Base-by-base conservation (phyloP, 2,113 vertebrate species). In the Crotalus tigris region DNA sequence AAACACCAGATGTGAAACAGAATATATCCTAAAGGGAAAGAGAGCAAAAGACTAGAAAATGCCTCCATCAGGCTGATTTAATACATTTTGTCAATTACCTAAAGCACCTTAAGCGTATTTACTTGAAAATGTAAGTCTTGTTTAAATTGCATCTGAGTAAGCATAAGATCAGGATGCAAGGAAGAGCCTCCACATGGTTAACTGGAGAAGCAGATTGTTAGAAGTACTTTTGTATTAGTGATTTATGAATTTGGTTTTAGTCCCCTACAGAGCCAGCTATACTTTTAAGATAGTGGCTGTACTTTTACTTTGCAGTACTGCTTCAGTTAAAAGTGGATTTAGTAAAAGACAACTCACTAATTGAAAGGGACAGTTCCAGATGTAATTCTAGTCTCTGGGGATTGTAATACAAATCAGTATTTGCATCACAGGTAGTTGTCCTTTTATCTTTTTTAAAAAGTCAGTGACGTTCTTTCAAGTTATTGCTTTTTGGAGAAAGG, bases 51-150 rank as follows among this genome's bases (percentile, higher is more conserved):
- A 44, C 44, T 49, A 33, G 33, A 55, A 61, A 90, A n/a, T 2
- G 4, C 46, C 33, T 39, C 51, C 85, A 75, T 24, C 9, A 19
- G 81, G 81, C 91, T 94, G 91, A 88, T 69, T 92, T 90, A 94
- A 92, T 55, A 58, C 51, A 86, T 69, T 53, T 46, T 91, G 33
- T 88, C n/a, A 23, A 46, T 24, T 19, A 46, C 33, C 57, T 46
- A 57, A 26, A 53, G 4, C 81, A 44, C 29, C 64, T 69, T 69
- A 69, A 69, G 64, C 13, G 17, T 69, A 33, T 69, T 69, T 69
- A 69, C 64, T 69, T 69, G 21, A 69, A 5, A 59, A 55, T 24
- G 21, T 59, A 86, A 55, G 13, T 44, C 58, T 15, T 29, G 19
- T 21, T 55, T 19, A 81, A 92, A 15, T 81, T 86, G 53, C 57